Evolutionary conservation across 2,888 invertebrate genomes (phyloP).

Genomic region (Lydus trimaculatus): DNA sequence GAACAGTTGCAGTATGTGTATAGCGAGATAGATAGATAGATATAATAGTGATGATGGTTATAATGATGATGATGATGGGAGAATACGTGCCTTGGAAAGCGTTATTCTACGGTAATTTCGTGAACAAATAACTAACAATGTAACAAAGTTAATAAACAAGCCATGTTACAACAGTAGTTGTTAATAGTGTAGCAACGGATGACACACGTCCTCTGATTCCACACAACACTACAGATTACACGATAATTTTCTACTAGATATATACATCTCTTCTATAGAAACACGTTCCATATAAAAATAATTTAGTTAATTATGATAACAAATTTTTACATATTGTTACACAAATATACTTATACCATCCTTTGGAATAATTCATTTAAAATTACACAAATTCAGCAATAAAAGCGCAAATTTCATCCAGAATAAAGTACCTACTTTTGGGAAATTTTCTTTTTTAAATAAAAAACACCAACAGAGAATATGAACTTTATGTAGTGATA

Average conservation of each 20-base stretch:
- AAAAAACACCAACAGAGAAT: too few species aligned
- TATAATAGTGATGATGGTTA: not conserved
- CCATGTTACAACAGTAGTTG: not conserved
- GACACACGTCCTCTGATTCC: not conserved
- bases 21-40: not conserved
- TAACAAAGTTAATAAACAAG: slow-evolving; percentile 59
- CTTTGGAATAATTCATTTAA: slow-evolving; percentile 24
- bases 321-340: too few species aligned
- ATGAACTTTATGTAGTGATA: slow-evolving; percentile 1
- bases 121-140: slow-evolving; percentile 60
- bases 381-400: slow-evolving; percentile 19
- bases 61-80: slow-evolving; percentile 43
- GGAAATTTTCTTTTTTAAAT: too few species aligned
- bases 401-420: slow-evolving; percentile 18
- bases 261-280: not conserved
- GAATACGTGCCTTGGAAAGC: slow-evolving; percentile 55
- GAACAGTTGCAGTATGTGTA: slow-evolving; percentile 24
- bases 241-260: not conserved
- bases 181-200: too few species aligned
- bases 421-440: too few species aligned
- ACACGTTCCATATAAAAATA: not conserved
- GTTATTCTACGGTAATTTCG: slow-evolving; percentile 53
- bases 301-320: not conserved
- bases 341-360: too few species aligned
- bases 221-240: not conserved